Conservation (phyloP, 1,140 invertebrate genomes). For the Pogonognathellus flavescens region DNA sequence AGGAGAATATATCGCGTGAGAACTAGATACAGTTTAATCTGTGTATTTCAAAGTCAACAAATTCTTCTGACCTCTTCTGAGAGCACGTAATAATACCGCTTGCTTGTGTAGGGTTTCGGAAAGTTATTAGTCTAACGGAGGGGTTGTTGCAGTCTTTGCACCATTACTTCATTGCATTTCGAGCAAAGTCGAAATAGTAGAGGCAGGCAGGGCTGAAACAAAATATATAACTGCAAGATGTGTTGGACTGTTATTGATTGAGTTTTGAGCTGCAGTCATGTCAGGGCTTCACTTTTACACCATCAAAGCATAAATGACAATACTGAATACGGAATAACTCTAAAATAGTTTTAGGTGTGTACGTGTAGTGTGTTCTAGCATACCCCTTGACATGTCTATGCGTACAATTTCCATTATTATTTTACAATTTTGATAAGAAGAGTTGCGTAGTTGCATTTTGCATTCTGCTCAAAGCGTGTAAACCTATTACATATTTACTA, state of each 20-base stretch:
- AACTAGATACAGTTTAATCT: constrained; percentile 6
- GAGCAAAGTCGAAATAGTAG: not conserved
- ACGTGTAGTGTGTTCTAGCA: too few relatives aligned
- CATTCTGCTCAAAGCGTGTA: too few relatives aligned
- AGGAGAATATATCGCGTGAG: not conserved
- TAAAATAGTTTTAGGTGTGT: too few relatives aligned
- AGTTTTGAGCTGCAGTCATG: constrained; percentile 29
- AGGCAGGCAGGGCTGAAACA: not conserved
- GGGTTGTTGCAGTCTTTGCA: constrained; percentile 5
- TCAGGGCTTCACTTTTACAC: not conserved
- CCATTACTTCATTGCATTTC: constrained; percentile 1
- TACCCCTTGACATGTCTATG: too few relatives aligned
- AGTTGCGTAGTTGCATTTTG: too few relatives aligned
- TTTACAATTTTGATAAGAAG: too few relatives aligned
- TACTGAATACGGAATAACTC: too few relatives aligned
- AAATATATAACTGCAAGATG: constrained; percentile 32
- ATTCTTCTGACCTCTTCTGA: constrained; percentile 21
- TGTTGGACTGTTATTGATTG: constrained; percentile 35
- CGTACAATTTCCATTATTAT: too few relatives aligned
- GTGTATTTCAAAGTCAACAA: not conserved
- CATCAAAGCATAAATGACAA: too few relatives aligned
- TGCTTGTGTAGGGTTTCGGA: constrained; percentile 23
- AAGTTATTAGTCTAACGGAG: not conserved
- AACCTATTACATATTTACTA: too few relatives aligned
- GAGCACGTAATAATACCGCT: constrained; percentile 30